phyloP scores from a whole-genome alignment of 1,140 invertebrate species.

The Nomia melanderi region DNA sequence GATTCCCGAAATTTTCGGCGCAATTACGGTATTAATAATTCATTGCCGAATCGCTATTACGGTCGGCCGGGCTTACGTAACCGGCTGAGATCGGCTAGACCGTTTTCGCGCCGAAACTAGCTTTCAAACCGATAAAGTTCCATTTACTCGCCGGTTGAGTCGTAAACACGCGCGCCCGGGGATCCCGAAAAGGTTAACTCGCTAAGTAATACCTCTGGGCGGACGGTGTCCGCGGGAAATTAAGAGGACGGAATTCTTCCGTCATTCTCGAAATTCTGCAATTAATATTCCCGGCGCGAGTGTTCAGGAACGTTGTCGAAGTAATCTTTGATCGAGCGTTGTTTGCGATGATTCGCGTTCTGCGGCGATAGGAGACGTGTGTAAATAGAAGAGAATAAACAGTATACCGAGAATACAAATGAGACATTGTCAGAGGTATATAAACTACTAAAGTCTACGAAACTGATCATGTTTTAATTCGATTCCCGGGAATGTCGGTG shows the following conservation, averaged over 20 bases:
- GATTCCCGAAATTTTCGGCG: not conserved
- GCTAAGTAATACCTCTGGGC: not conserved
- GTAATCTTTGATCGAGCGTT: no score
- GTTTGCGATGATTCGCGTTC: not conserved
- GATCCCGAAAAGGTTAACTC: not conserved
- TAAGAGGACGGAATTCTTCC: not conserved
- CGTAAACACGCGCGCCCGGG: not conserved
- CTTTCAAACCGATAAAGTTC: not conserved
- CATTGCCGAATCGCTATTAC: not conserved
- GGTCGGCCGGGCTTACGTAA: not conserved
- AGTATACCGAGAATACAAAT: no score
- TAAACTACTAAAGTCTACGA: no score
- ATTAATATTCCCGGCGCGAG: not conserved
- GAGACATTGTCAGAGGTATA: no score
- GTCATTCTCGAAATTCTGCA: not conserved
- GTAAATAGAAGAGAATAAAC: no score
- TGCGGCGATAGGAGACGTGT: not conserved
- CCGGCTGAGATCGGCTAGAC: not conserved
- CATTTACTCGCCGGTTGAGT: not conserved
- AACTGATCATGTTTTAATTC: no score
- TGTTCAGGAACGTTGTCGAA: not conserved
- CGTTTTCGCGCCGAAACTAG: not conserved
- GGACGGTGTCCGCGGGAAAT: not conserved
- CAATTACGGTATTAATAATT: slow-evolving; percentile 10
- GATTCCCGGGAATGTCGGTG: no score